Evolutionary conservation across 2,113 vertebrate species (phyloP).

Genomic region (Gorsachius goisagi): DNA sequence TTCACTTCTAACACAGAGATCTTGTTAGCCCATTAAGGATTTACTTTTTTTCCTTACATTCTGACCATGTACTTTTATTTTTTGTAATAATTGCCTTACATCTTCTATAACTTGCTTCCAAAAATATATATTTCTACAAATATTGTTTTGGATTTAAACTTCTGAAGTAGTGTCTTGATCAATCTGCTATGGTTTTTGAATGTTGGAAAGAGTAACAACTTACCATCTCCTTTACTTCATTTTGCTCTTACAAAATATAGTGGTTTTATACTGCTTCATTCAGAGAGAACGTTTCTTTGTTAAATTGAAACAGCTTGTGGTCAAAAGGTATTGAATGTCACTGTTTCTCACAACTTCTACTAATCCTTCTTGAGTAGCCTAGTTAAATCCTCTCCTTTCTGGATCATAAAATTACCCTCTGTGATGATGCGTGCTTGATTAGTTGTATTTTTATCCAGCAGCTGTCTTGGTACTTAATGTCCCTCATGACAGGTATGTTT

Average conservation of each 20-base stretch:
- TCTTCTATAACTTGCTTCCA: not conserved
- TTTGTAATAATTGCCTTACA: not conserved
- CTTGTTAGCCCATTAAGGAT: not conserved
- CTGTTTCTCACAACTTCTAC: not conserved
- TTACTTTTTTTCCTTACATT: not conserved
- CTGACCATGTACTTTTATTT: not conserved
- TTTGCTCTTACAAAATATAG: not conserved
- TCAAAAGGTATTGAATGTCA: not conserved
- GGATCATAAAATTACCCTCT: not conserved
- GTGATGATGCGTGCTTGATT: not conserved
- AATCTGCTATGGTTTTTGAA: not conserved
- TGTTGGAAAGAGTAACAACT: not conserved
- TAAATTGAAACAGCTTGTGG: not conserved
- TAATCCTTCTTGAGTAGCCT: not conserved
- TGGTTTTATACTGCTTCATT: not conserved
- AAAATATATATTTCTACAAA: not conserved
- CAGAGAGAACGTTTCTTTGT: not conserved
- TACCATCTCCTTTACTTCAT: not conserved
- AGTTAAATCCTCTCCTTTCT: constrained; percentile 1
- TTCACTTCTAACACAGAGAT: not conserved
- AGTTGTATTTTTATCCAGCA: not conserved
- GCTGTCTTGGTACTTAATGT: not conserved
- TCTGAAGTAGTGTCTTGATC: not conserved
- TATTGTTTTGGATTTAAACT: not conserved
- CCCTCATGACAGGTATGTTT: not conserved